Percentiles rank a stretch among this genome's conserved stretches.
Evolutionary conservation across 2,797 vertebrate species (phyloP).

Genomic region (Xenops minutus): DNA sequence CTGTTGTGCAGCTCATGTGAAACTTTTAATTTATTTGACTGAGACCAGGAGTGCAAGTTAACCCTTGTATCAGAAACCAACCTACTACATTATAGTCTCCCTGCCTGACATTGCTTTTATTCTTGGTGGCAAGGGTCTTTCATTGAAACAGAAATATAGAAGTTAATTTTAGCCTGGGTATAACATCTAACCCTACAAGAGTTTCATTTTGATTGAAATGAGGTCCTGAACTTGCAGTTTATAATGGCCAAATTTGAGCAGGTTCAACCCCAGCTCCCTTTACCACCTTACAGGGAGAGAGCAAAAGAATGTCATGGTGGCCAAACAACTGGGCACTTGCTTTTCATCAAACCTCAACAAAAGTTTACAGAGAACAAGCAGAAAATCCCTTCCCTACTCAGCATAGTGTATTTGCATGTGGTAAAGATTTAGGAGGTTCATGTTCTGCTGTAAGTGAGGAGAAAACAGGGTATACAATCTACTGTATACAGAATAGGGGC

Average conservation of each 20-base stretch:
- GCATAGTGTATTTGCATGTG: neutral
- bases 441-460: neutral
- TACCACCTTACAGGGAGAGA: neutral
- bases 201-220: neutral
- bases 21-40: neutral
- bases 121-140: neutral
- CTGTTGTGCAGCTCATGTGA: neutral
- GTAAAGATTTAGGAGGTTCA: neutral
- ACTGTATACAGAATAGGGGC: neutral
- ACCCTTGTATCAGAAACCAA: neutral
- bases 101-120: neutral
- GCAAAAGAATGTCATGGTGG: neutral
- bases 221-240: neutral
- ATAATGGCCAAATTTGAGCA: neutral
- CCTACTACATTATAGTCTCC: neutral
- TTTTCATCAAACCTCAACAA: neutral
- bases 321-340: neutral
- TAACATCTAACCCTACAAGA: neutral
- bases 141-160: neutral
- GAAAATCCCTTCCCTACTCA: neutral
- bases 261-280: neutral
- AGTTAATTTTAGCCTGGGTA: neutral
- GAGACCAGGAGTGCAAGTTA: neutral
- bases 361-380: neutral
- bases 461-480: neutral